Conservation (phyloP, 2,888 invertebrate genomes). For the Orthosia cruda region DNA sequence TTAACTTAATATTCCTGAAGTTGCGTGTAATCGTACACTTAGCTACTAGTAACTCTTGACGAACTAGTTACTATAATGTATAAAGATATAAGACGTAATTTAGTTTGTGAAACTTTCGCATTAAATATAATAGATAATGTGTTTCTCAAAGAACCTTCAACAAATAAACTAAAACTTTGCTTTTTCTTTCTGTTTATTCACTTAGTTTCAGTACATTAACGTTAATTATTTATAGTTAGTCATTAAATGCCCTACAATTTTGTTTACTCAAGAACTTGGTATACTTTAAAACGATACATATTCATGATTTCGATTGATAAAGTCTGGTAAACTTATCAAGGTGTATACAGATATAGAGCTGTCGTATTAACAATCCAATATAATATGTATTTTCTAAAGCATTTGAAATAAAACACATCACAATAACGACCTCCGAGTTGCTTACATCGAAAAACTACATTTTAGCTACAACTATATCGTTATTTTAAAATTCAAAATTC, state of each 20-base stretch:
- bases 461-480: too few relatives aligned
- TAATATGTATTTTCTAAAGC: too few relatives aligned
- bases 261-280: neutral
- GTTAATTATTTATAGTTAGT: neutral
- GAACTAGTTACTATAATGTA: neutral
- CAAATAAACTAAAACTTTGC: neutral
- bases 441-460: too few relatives aligned
- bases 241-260: neutral
- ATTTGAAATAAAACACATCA: too few relatives aligned
- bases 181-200: neutral
- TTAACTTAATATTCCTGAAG: neutral
- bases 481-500: too few relatives aligned
- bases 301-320: too few relatives aligned
- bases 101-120: neutral
- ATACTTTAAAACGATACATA: too few relatives aligned
- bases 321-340: too few relatives aligned
- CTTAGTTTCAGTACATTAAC: neutral
- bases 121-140: neutral
- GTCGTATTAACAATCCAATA: too few relatives aligned
- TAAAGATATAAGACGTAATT: too few relatives aligned
- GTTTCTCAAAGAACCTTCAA: neutral
- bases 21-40: neutral
- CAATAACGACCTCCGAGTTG: too few relatives aligned
- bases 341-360: too few relatives aligned
- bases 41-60: neutral